Base-by-base conservation (phyloP, 1,140 invertebrate genomes). In the Caenorhabditis remanei region DNA sequence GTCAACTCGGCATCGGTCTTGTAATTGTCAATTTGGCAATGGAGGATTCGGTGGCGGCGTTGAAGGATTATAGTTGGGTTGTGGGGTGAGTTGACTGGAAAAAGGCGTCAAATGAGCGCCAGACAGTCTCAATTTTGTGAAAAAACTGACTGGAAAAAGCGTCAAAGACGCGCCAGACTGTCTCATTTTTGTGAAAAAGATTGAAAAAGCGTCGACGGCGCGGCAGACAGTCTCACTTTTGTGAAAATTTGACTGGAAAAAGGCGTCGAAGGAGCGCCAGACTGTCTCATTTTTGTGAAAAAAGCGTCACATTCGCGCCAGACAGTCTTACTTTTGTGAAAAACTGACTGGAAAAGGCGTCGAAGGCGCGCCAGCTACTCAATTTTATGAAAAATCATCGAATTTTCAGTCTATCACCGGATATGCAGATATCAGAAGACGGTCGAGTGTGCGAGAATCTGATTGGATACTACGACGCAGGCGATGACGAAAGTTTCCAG, bases 401-500 rank as follows among this genome's bases (percentile, higher is more conserved):
- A 87, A 67, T 21, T 40, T 55, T 43, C 63, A 87, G 83, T 13
- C 43, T 84, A 55, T 83, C 53, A 21, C 65, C 86, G 1, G 65
- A 65, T 41, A 88, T 83, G 48, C 32, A 90, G 61, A 19, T 21
- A 6, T 71, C 87, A 40, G 87, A 88, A 21, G 87, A 88, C 43
- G 87, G 61, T 7, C n/a, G 71, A 16, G 86, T 82, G 1, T 87
- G 86, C 48, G 53, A 82, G 24, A 61, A 67, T 46, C 63, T 87
- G 1, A 87, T 87, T 4, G 61, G 43, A 53, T 83, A 43, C 24
- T 87, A 87, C 46, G 56, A 67, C 0, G 65, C 79, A 8, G 85
- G 85, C 1, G 88, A 89, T 48, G 50, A 89, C 55, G 79, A 87
- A 1, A 56, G 53, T n/a, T 90, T 90, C 87, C 86, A 89, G 55